These are phyloP conservation scores for Allacma fusca DNA, from an alignment of 2,888 invertebrate genomes.

Conservation along the genomic window DNA sequence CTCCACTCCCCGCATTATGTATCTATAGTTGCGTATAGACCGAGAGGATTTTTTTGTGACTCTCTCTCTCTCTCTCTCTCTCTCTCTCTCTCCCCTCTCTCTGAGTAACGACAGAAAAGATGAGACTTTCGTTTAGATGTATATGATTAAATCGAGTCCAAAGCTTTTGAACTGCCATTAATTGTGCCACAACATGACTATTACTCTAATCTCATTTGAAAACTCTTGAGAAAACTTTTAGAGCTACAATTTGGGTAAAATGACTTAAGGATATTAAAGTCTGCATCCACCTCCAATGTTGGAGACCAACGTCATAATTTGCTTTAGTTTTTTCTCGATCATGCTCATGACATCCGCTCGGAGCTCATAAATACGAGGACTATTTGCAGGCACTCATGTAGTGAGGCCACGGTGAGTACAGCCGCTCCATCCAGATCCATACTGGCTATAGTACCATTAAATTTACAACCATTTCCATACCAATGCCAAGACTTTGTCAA, in stretches of 20 bases:
- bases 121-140: slow-evolving; percentile 21
- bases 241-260: slow-evolving; percentile 20
- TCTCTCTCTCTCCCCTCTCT: too few species aligned
- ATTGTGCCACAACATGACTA: slow-evolving; percentile 39
- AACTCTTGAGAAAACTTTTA: slow-evolving; percentile 42
- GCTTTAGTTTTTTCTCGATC: slow-evolving; percentile 8
- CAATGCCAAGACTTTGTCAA: too few species aligned
- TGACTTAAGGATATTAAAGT: slow-evolving; percentile 22
- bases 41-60: not conserved
- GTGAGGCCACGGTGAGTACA: not conserved
- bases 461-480: too few species aligned
- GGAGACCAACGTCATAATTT: slow-evolving; percentile 10
- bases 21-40: too few species aligned
- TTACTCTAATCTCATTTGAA: slow-evolving; percentile 41
- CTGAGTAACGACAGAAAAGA: slow-evolving; percentile 7
- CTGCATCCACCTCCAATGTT: not conserved
- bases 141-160: slow-evolving; percentile 37
- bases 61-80: too few species aligned
- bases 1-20: too few species aligned
- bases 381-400: slow-evolving; percentile 3
- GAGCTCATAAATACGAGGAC: slow-evolving; percentile 14
- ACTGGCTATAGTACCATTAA: too few species aligned
- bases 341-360: slow-evolving; percentile 18
- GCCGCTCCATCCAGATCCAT: too few species aligned
- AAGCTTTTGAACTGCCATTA: slow-evolving; percentile 37